phyloP scores from a whole-genome alignment of 1,140 invertebrate genomes.

The Spodoptera frugiperda region DNA sequence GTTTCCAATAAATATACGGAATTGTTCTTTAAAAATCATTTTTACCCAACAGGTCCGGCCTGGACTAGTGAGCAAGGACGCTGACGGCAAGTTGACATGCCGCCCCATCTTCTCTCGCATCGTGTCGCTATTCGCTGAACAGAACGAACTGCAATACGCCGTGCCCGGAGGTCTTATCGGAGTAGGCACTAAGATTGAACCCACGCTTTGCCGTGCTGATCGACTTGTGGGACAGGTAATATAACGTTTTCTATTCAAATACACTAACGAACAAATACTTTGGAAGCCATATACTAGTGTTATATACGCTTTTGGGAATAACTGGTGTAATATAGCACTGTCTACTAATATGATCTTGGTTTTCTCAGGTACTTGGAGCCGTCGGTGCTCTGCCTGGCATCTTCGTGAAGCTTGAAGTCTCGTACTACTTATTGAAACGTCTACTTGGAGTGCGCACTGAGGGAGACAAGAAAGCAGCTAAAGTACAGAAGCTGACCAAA shows the following conservation, averaged over 20 bases:
- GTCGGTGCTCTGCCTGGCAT: conserved; percentile 98
- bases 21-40: too few species aligned
- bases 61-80: conserved; percentile 98
- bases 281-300: too few species aligned
- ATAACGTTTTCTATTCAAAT: too few species aligned
- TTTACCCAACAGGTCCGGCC: conserved; percentile 92
- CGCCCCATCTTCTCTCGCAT: conserved; percentile 98
- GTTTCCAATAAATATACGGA: too few species aligned
- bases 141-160: conserved; percentile 99
- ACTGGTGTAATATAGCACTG: too few species aligned
- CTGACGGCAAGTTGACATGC: conserved; percentile 98
- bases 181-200: conserved; percentile 99
- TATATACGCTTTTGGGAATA: neutral
- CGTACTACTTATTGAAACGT: conserved; percentile 98
- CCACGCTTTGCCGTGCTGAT: conserved; percentile 98
- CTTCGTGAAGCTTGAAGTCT: conserved; percentile 99
- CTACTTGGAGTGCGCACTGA: conserved; percentile 99
- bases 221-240: conserved; percentile 96
- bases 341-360: neutral
- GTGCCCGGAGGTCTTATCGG: conserved; percentile 99
- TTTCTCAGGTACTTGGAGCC: conserved; percentile 94
- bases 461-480: conserved; percentile 99
- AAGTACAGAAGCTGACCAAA: conserved; percentile 96
- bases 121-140: conserved; percentile 99
- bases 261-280: too few species aligned